Evolutionary conservation across 2,888 invertebrate species (phyloP), one percentile per base, ranked within the genome.

Genomic region (Achlya flavicornis): DNA sequence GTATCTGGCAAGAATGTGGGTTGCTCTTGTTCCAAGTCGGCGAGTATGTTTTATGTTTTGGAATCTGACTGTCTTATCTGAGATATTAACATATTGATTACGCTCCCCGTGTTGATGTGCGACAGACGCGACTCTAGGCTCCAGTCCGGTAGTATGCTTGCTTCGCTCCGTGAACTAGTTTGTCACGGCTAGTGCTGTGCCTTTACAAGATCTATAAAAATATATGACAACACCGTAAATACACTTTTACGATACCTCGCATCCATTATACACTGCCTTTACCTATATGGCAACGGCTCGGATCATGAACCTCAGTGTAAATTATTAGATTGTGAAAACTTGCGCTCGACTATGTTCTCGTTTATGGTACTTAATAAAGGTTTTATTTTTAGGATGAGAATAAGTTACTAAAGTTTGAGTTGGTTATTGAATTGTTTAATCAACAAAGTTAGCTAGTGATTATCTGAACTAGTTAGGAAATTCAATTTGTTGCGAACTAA

Each of bases 81-180:
- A 82, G 88, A 90, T 90, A 91, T 92, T 91, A 91, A 89, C 90
- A 92, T 91, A 92, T 91, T 90, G 91, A 91, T 92, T 91, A 85
- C 87, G 86, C 87, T 88, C 85, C 84, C 41, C 83, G 81, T 89
- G 89, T 90, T 89, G 89, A 89, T 89, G 86, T 84, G 87, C 83
- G 87, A 88, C 84, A 86, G 85, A 84, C 85, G 78, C 79, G 77
- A 68, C 74, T 72, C 64, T 76, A 70, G 67, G 60, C 66, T 63
- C 66, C 62, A 68, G 58, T 61, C 65, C 74, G 75, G 72, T 74
- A 74, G 70, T 71, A 67, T 72, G 68, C 66, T 75, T 72, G 68
- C 66, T 75, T 71, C 64, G 71, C 68, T 79, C 73, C 76, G 74
- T 78, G 79, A 73, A 85, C 86, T 84, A 83, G 83, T 83, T 85